phyloP scores from a whole-genome alignment of 2,797 vertebrate genomes.

The Anableps anableps region DNA sequence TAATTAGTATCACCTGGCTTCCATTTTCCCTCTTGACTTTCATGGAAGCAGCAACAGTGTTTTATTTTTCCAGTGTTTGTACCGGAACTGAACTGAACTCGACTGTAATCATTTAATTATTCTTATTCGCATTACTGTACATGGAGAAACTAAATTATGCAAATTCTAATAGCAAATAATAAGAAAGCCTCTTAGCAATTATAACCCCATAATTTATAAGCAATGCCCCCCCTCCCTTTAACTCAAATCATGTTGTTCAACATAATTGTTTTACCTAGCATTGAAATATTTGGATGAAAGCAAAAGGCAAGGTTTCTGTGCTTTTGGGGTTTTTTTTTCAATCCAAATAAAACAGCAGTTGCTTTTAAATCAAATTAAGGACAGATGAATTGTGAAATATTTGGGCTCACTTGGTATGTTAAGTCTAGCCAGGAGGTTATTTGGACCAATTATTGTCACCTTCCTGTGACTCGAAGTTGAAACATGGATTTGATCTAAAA shows the following conservation, averaged over 20 bases:
- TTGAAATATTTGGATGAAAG: no score
- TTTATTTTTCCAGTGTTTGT: not conserved
- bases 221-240: not conserved
- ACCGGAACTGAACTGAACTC: not conserved
- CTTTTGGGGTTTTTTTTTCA: not conserved
- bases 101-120: not conserved
- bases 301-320: no score
- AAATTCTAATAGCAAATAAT: no score
- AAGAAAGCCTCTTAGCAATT: no score
- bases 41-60: not conserved
- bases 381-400: slow-evolving; percentile 26
- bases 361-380: not conserved
- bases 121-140: no score
- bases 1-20: not conserved
- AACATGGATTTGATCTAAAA: slow-evolving; percentile 15
- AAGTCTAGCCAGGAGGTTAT: slow-evolving; percentile 16
- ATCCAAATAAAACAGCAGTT: not conserved
- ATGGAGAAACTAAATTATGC: no score
- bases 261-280: no score
- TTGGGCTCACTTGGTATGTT: slow-evolving; percentile 23
- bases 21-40: not conserved
- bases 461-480: slow-evolving; percentile 17
- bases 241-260: no score
- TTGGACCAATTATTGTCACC: slow-evolving; percentile 35
- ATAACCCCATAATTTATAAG: not conserved